Evolutionary conservation across 2,113 vertebrate species (phyloP).

Genomic region (Psammodynastes pulverulentus): DNA sequence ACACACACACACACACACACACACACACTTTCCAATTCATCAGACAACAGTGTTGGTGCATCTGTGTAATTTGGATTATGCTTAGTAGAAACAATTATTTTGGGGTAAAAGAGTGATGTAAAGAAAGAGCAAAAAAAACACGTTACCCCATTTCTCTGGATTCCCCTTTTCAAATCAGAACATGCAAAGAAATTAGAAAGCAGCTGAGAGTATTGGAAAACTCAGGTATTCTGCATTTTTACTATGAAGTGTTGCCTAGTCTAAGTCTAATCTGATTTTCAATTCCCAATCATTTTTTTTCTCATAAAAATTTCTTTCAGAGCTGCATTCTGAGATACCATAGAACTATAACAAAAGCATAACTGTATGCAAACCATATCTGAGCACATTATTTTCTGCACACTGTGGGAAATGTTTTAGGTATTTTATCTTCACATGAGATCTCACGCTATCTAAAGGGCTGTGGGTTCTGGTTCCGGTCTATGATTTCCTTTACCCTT

Average conservation of each 20-base stretch:
- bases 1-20: too few species aligned
- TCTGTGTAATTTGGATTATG: too few species aligned
- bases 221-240: not conserved
- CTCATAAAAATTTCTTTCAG: not conserved
- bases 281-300: too few species aligned
- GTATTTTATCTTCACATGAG: not conserved
- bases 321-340: not conserved
- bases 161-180: not conserved
- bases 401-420: not conserved
- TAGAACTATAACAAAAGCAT: not conserved
- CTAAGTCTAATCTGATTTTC: too few species aligned
- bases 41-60: too few species aligned
- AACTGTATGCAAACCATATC: not conserved
- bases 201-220: not conserved
- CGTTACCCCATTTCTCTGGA: not conserved
- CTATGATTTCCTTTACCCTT: not conserved
- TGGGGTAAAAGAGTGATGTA: not conserved
- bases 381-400: not conserved
- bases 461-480: not conserved
- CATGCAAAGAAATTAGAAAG: not conserved
- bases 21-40: too few species aligned
- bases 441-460: not conserved
- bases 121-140: not conserved
- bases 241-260: not conserved
- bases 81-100: too few species aligned